A percentile compares a stretch with the other conserved stretches of the same genome.
Evolutionary conservation across 2,113 vertebrate species (phyloP).

Genomic region (Acanthisitta chloris): DNA sequence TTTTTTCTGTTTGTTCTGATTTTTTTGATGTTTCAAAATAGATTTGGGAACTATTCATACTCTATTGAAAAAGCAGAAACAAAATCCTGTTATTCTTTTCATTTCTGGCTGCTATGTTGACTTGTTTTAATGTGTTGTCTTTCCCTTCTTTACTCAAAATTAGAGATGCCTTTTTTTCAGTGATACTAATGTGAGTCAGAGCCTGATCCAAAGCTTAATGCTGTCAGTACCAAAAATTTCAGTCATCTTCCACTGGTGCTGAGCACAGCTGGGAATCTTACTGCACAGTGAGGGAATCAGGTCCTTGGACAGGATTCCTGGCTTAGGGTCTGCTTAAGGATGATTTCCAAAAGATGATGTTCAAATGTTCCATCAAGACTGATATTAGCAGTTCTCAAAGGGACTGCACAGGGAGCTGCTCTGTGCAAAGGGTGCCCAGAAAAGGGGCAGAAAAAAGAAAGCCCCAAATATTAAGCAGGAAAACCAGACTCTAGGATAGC

Average conservation of each 20-base stretch:
- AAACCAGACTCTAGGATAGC: background rate
- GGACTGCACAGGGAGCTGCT: background rate
- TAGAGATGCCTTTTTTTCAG: background rate
- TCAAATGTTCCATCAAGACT: background rate
- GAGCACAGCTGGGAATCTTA: background rate
- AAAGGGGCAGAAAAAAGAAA: background rate
- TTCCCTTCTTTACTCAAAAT: background rate
- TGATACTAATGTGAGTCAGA: background rate
- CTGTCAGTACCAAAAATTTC: background rate
- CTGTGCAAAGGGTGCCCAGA: background rate
- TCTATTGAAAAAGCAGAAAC: background rate
- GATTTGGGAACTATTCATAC: background rate
- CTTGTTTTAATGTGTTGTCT: background rate
- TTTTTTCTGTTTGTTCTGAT: background rate
- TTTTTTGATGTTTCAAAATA: background rate
- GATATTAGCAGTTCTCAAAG: background rate
- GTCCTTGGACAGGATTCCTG: background rate
- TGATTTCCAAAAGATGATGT: background rate
- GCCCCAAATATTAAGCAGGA: background rate
- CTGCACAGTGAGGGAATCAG: rapidly evolving
- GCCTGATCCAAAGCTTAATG: background rate
- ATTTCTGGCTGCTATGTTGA: background rate
- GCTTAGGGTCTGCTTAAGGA: background rate
- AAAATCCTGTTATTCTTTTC: background rate
- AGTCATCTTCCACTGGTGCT: background rate